Evolutionary conservation across 2,113 vertebrate genomes (phyloP), one percentile per base, ranked within the genome.

Genomic region (Hiodon alosoides): DNA sequence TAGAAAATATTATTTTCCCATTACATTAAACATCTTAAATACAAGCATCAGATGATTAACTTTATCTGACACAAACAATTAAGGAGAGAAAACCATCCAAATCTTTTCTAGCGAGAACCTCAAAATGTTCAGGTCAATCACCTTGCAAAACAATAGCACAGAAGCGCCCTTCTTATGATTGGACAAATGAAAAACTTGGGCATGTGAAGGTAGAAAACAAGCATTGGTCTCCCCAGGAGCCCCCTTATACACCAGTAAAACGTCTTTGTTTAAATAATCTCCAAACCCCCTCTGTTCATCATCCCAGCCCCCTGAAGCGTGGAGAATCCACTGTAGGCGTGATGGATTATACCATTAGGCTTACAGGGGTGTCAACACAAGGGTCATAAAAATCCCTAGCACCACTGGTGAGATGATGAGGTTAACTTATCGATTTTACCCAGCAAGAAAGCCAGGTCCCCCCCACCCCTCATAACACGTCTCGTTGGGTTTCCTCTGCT

Each of bases 311-410:
- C 11, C 60, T 8, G 14, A 60, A 8, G 57, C 70, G 3, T 14
- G 9, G 31, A 52, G 10, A 65, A 53, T 46, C 10, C 46, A 3
- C 17, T 74, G 54, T 53, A 67, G 14, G 31, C 2, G 69, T 16
- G 69, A 47, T 16, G 54, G 69, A 57, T 52, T 53, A 6, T 55
- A 74, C 51, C 72, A 74, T 4, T 3, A 4, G 10, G 10, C 31
- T 57, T 14, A 53, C 62, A 31, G 13, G 73, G 73, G 54, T 46
- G 64, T 67, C 64, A 67, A 7, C 7, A 13, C 72, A 60, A 65
- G 60, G 52, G 73, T 55, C 50, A 7, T 11, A n/a, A 57, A 51
- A 54, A 65, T 74, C 62, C 3, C 64, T 55, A 52, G 58, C 52
- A 74, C 64, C 53, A 7, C 13, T 4, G 46, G 52, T 3, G 65